These are phyloP conservation scores for Mesopsocus fuscifrons DNA, from an alignment of 2,888 invertebrate species.

Conservation along the genomic window DNA sequence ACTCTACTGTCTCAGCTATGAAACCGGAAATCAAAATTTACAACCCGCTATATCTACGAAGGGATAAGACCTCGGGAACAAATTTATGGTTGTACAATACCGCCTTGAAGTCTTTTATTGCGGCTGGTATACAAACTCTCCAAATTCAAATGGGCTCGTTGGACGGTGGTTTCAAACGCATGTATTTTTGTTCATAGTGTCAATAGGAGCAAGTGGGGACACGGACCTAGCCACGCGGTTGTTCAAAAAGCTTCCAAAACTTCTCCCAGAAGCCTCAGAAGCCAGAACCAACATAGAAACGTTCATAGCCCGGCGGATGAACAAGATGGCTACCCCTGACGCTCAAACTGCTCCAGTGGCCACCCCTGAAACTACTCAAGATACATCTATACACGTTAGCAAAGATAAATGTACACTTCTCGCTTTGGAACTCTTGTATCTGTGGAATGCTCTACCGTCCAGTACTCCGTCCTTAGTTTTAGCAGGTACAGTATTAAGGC, in stretches of 20 bases:
- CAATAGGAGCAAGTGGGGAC: constrained; percentile 28
- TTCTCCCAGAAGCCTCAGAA: constrained; percentile 23
- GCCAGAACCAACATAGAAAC: constrained; percentile 24
- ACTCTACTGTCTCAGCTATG: too few relatives aligned
- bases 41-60: too few relatives aligned
- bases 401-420: constrained; percentile 31
- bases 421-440: constrained; percentile 41
- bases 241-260: constrained; percentile 24
- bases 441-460: constrained; percentile 46
- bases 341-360: constrained; percentile 15
- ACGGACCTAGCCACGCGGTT: constrained; percentile 23
- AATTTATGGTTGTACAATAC: too few relatives aligned
- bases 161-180: neutral
- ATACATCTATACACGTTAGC: too few relatives aligned
- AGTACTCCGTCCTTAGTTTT: constrained; percentile 21
- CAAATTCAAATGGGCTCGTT: neutral
- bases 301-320: constrained; percentile 24
- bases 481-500: neutral
- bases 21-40: too few relatives aligned
- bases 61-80: too few relatives aligned
- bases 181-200: constrained; percentile 23
- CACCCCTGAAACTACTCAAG: too few relatives aligned
- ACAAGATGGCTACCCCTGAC: constrained; percentile 19
- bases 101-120: too few relatives aligned
- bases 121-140: neutral